A percentile compares a stretch with the other conserved stretches of the same genome.
Conservation (phyloP, 2,797 vertebrate species). For the Acrocephalus scirpaceus region DNA sequence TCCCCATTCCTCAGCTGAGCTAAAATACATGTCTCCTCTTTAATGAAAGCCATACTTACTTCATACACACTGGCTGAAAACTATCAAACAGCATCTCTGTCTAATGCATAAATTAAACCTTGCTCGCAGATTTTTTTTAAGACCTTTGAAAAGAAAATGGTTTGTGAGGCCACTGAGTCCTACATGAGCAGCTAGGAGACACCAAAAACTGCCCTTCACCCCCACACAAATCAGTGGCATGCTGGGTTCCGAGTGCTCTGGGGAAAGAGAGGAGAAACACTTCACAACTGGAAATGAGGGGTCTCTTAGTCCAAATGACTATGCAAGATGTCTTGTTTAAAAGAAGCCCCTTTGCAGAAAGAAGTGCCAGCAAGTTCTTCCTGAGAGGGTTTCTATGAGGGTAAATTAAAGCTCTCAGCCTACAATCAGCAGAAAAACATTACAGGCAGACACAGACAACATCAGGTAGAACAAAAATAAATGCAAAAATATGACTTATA, state of each 20-base stretch:
- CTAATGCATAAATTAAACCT: neutral
- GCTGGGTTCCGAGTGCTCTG: neutral
- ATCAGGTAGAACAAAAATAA: neutral
- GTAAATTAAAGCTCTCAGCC: neutral
- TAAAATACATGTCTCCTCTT: slow-evolving; percentile 13
- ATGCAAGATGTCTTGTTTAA: neutral
- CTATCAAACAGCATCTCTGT: neutral
- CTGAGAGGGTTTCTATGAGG: neutral
- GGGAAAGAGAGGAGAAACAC: neutral
- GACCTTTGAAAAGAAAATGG: neutral
- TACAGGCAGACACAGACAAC: neutral
- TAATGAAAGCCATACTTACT: slow-evolving; percentile 40
- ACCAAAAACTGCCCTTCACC: neutral
- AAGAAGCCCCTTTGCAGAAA: neutral
- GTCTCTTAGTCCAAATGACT: neutral
- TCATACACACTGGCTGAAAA: neutral
- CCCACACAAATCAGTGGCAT: fast-evolving
- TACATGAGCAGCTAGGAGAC: neutral
- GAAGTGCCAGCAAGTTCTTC: neutral
- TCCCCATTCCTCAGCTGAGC: slow-evolving; percentile 10
- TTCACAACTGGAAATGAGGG: neutral
- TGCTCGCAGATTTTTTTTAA: neutral
- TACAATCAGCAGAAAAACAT: neutral
- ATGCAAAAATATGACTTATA: neutral
- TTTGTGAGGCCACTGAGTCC: neutral